Evolutionary conservation across 2,113 vertebrate genomes (phyloP), one percentile per base, ranked within the genome.

Genomic region (Sapajus apella): DNA sequence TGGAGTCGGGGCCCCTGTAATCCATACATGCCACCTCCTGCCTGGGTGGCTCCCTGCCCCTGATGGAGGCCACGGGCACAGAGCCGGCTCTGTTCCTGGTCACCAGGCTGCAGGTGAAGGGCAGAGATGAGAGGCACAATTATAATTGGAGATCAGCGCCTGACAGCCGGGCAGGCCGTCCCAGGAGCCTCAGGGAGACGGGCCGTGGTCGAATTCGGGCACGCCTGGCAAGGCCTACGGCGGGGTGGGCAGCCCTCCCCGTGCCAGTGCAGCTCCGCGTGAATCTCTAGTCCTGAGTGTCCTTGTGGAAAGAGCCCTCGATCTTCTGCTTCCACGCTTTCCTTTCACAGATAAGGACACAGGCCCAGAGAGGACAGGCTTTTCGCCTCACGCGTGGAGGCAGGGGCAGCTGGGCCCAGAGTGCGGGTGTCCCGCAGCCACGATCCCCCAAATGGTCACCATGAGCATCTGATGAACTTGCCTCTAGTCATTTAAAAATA

Each of bases 71-170:
- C 47, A 10, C 6, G 25, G 58, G 5, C 11, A 2, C 58, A 64
- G 58, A 12, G 58, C 11, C 11, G 0, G 25, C 77, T 90, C 32
- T 23, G 72, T 11, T 47, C 23, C 47, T 23, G 56, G 83, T 89
- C 40, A 32, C 32, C 2, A 80, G 68, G 91, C 50, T 64, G 27
- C 79, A 58, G 35, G 84, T 87, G 93, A 55, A 68, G 64, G 68
- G 52, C 11, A 52, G 64, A 21, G 81, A 91, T 25, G 61, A 83
- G 87, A 95, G 76, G 64, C 0, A 0, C 16, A 70, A 89, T 77
- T 95, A 93, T 80, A 93, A 97, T 80, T 87, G 58, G 73, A 96
- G 96, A 90, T 75, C 86, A 79, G 87, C 66, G n/a, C 55, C 37
- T 0, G 12, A 56, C 73, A 81, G 79, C 66, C 52, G 86, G 61